Base-by-base conservation (phyloP, 2,797 vertebrate genomes). In the Sternotherus odoratus region DNA sequence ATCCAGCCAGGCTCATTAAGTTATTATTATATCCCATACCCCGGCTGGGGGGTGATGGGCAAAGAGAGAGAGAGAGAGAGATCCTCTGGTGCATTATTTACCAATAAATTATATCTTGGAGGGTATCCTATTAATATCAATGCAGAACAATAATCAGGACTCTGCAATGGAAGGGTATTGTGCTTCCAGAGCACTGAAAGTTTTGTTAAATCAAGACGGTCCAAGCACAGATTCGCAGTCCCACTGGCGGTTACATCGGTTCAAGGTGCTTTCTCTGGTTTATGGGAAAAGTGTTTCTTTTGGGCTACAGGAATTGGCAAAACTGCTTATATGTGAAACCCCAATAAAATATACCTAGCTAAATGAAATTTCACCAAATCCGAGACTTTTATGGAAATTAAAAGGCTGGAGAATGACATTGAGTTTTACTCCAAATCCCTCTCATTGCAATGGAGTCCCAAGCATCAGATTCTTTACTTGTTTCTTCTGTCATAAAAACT, bases 381-480 rank as follows among this genome's bases (percentile, higher is more conserved):
- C 56, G 57, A 79, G 91, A 81, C 87, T 94, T 95, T 96, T 94
- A 91, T 75, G 92, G 86, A 63, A 92, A 12, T 69, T 77, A 91
- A 79, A 88, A 43, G 88, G 30, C 90, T 75, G 72, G 60, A 95
- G 85, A 85, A 93, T 33, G 12, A 26, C 81, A 77, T 89, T n/a
- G 88, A 90, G 85, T 92, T 96, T 96, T 96, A 95, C 90, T 95
- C 51, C 77, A 77, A 82, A 50, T 91, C 6, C 89, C 86, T 89
- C 60, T 79, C 60, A 87, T 81, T 84, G 88, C 86, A 94, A 92
- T 66, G 88, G 74, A 92, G 92, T 94, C 5, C 4, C 82, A 85
- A 86, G 87, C 79, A 94, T 89, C 93, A 96, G 66, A 93, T 90
- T 94, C 93, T 96, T 91, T 94, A 92, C 95, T 95, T 97, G 48